These are phyloP conservation scores for Hydra vulgaris DNA, from an alignment of 30 jellyfish, hydroid and myxozoan genomes.

Conservation along the genomic window DNA sequence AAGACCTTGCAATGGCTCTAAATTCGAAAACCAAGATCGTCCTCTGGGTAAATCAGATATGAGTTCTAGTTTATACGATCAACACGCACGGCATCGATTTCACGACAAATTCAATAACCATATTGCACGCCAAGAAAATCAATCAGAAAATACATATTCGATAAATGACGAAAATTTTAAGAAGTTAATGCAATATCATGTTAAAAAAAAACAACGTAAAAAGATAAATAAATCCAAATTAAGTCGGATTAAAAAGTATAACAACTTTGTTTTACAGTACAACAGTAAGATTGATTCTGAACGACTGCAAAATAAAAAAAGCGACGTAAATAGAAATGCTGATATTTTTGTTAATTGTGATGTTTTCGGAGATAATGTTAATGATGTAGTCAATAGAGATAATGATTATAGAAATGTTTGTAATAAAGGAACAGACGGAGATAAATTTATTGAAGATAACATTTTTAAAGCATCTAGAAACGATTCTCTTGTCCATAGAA, in stretches of 20 bases:
- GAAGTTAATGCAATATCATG: background rate
- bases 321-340: background rate
- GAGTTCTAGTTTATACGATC: background rate
- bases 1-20: background rate
- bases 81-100: background rate
- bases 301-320: background rate
- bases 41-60: background rate
- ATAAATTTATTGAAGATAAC: no score
- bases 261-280: background rate
- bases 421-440: no score
- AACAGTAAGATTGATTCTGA: background rate
- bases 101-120: background rate
- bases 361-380: no score
- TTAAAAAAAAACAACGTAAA: no score
- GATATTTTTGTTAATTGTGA: background rate
- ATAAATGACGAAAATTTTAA: background rate
- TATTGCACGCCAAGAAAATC: background rate
- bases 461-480: no score
- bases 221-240: background rate
- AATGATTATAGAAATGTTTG: no score
- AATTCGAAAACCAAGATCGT: background rate
- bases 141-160: background rate
- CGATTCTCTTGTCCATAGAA: no score
- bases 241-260: background rate
- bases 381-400: no score